Percentiles rank a stretch among this genome's conserved stretches.
Conservation (phyloP, 92 coral and sea anemone species). For the Scolanthus callimorphus region DNA sequence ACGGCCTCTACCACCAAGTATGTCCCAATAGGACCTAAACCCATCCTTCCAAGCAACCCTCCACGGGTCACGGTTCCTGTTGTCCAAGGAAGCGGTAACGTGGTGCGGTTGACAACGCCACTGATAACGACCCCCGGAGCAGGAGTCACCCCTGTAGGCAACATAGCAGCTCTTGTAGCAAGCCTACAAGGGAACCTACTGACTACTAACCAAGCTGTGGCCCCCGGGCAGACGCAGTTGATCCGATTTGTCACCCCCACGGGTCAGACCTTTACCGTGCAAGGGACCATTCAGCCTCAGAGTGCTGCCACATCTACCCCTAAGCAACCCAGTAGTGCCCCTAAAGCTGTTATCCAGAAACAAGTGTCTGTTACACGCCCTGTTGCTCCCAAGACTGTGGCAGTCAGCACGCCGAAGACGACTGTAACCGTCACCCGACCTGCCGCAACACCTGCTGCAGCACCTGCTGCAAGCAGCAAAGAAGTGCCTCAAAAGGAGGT, state of each 20-base stretch:
- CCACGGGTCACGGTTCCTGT: conserved; percentile 31
- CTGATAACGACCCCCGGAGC: conserved; percentile 23
- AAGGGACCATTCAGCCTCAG: conserved; percentile 53
- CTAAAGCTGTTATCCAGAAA: conserved; percentile 17
- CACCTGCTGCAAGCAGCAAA: conserved; percentile 7
- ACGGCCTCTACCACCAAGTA: conserved; percentile 8
- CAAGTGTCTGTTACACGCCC: conserved; percentile 21
- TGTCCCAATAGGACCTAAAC: conserved; percentile 37
- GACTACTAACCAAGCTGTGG: conserved; percentile 12
- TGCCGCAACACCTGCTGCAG: conserved; percentile 24
- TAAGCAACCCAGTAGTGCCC: conserved; percentile 19
- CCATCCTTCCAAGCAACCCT: conserved; percentile 32
- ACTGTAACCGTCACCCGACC: conserved; percentile 50
- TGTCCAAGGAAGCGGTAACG: conserved; percentile 43
- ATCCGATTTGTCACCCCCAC: conserved; percentile 76
- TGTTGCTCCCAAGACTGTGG: conserved; percentile 66
- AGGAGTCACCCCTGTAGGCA: conserved; percentile 59
- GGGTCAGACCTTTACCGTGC: conserved; percentile 67
- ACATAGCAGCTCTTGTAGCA: conserved; percentile 84
- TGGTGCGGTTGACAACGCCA: conserved; percentile 41
- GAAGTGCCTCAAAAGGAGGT: conserved; percentile 37
- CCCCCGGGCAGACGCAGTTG: conserved; percentile 72
- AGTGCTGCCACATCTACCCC: conserved; percentile 27
- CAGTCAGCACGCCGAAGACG: conserved; percentile 39
- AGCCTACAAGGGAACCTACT: conserved; percentile 48